These are phyloP conservation scores for Pipa parva DNA, from an alignment of 2,113 vertebrate species.

Conservation along the genomic window DNA sequence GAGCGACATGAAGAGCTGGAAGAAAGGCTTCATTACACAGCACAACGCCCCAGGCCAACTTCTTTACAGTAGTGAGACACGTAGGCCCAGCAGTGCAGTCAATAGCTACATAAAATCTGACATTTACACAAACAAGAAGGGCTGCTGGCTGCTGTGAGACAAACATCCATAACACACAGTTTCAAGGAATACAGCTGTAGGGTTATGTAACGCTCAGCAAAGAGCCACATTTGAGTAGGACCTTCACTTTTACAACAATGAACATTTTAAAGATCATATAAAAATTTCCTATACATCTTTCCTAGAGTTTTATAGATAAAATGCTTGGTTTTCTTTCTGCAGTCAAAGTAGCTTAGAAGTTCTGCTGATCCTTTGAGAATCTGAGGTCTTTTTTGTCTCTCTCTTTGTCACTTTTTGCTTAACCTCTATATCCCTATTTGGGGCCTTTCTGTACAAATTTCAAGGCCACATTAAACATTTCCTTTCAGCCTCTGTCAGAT, in stretches of 20 bases:
- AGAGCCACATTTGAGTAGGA: not conserved
- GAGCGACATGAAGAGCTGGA: constrained; percentile 45
- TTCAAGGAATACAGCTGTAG: constrained; percentile 38
- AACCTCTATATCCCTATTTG: not conserved
- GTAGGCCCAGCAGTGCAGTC: constrained; percentile 35
- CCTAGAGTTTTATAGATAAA: not conserved
- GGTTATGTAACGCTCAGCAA: constrained; percentile 11
- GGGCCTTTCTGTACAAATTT: constrained; percentile 2
- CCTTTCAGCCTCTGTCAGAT: constrained; percentile 14
- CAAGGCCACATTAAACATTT: constrained; percentile 25
- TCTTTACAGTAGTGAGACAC: constrained; percentile 33
- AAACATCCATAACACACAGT: constrained; percentile 47
- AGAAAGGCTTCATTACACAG: constrained; percentile 50
- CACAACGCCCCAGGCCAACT: constrained; percentile 43
- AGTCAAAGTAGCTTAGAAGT: not conserved
- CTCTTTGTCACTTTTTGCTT: constrained; percentile 3
- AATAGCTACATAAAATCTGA: constrained; percentile 52
- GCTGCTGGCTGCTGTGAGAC: constrained; percentile 49
- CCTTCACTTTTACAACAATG: not conserved
- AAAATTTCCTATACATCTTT: accelerated
- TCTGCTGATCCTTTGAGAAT: not conserved
- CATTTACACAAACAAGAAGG: constrained; percentile 53
- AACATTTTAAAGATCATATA: not conserved
- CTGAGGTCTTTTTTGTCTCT: constrained; percentile 7
- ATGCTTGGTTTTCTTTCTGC: not conserved